A percentile compares a stretch with the other conserved stretches of the same genome.
Conservation (phyloP, 2,113 vertebrate genomes). For the Pteruthius melanotis region DNA sequence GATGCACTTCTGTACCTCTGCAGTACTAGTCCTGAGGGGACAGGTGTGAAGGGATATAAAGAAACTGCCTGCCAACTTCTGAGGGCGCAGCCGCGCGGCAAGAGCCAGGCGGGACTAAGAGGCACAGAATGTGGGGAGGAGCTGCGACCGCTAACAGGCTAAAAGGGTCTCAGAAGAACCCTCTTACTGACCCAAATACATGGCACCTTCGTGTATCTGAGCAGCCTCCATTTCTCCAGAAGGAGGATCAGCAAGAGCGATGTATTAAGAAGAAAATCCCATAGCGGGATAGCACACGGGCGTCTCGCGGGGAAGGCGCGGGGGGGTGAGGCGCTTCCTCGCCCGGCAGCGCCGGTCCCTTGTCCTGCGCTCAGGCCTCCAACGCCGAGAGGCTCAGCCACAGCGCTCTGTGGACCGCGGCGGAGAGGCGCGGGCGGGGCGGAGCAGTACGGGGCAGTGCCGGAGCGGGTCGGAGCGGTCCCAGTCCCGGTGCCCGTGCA, state of each 20-base stretch:
- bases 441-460: fast-evolving
- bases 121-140: fast-evolving
- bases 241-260: no score
- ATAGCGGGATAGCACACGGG: no score
- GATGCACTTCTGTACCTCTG: no score
- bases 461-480: no score
- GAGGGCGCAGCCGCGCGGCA: fast-evolving
- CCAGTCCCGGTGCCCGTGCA: no score
- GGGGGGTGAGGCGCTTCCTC: neutral
- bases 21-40: neutral
- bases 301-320: no score
- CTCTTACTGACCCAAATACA: fast-evolving
- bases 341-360: neutral
- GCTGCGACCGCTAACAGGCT: neutral
- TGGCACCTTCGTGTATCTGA: fast-evolving
- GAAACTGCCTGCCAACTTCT: neutral
- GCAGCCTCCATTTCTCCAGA: neutral
- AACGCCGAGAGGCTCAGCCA: neutral
- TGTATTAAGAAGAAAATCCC: neutral
- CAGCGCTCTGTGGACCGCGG: neutral
- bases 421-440: neutral
- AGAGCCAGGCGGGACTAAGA: no score
- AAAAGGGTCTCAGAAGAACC: no score
- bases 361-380: neutral
- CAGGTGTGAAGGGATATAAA: fast-evolving